Percentiles rank a stretch among this genome's conserved stretches.
These are phyloP conservation scores for Philereme transversata DNA, from an alignment of 2,888 invertebrate species.

Conservation along the genomic window DNA sequence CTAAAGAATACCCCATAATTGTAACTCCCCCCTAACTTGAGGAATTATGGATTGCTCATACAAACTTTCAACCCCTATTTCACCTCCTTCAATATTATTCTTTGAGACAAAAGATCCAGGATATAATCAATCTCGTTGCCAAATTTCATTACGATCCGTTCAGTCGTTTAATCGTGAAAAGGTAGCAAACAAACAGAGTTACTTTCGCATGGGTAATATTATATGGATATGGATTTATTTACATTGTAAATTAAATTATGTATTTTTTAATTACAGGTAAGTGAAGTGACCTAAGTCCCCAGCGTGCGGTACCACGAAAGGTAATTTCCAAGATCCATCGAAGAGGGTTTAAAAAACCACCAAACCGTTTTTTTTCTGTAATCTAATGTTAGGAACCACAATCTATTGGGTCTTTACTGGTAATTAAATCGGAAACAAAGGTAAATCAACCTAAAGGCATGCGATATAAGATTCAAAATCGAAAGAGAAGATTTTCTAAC, in stretches of 20 bases:
- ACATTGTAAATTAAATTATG: background rate
- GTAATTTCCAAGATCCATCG: conserved; percentile 10
- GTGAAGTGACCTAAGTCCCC: conserved; percentile 10
- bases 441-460: background rate
- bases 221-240: background rate
- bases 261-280: conserved; percentile 23
- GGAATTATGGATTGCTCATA: no score
- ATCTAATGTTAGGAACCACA: conserved; percentile 12
- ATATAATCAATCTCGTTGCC: no score
- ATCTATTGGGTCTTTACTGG: background rate
- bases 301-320: conserved; percentile 3
- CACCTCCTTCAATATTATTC: no score
- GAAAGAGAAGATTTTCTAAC: conserved; percentile 4
- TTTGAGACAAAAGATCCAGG: no score
- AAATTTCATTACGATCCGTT: no score
- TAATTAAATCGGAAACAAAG: background rate
- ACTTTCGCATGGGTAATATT: no score
- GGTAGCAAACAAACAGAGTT: no score
- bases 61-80: no score
- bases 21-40: no score
- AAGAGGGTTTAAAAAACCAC: conserved; percentile 11
- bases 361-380: conserved; percentile 5
- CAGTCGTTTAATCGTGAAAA: no score
- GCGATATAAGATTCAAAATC: background rate
- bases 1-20: no score